A percentile compares a stretch with the other conserved stretches of the same genome.
phyloP scores from a whole-genome alignment of 2,113 vertebrate genomes.

The Nettapus auritus region DNA sequence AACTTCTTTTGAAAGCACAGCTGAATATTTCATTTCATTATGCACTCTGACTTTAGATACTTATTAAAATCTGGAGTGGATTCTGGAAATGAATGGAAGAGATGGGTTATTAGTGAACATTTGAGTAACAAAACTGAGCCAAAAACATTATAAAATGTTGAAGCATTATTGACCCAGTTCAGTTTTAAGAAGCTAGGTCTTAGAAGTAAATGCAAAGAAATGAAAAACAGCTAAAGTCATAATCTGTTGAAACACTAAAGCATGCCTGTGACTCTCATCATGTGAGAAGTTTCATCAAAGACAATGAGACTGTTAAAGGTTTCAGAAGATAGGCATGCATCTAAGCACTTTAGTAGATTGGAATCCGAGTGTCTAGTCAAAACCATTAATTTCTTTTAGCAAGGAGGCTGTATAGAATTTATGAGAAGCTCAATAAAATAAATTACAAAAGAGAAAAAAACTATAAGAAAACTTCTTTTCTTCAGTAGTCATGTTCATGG shows the following conservation, averaged over 20 bases:
- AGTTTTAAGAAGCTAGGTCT: not conserved
- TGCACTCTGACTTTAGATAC: not conserved
- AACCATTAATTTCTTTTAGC: not conserved
- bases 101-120: not conserved
- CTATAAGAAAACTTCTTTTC: not conserved
- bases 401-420: not conserved
- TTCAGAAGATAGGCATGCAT: not conserved
- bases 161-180: not conserved
- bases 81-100: not conserved
- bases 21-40: not conserved
- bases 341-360: not conserved
- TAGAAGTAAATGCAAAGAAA: constrained; percentile 4
- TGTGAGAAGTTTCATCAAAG: not conserved
- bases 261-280: not conserved
- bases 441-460: not conserved
- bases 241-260: not conserved
- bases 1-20: not conserved
- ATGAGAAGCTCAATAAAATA: not conserved
- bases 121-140: not conserved
- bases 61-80: not conserved
- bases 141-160: not conserved
- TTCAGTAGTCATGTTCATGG: rapidly evolving
- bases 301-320: not conserved
- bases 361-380: not conserved
- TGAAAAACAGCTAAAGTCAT: not conserved